Evolutionary conservation across 1,140 invertebrate genomes (phyloP), one percentile per base, ranked within the genome.

Genomic region (Asbolus verrucosus): DNA sequence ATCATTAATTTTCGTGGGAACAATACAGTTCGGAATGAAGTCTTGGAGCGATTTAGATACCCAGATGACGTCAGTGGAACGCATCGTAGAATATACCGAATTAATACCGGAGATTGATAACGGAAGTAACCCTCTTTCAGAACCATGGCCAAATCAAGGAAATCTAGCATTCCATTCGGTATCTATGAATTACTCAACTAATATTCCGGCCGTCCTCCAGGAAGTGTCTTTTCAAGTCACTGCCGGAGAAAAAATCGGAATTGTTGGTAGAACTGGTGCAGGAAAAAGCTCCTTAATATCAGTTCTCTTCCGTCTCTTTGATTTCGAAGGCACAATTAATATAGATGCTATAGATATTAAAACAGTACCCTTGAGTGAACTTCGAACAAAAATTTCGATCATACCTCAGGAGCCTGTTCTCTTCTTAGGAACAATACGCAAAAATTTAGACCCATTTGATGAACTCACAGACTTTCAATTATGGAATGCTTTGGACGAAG

Each of bases 21-120:
- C 91, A 86, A 90, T 93, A 79, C 91, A 93, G 81, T 93, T 91
- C 90, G 90, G 89, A 21, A 90, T 93, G 81, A 81, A 92, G 31
- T 91, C 93, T 79, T 90, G 88, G 68, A 90, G 91, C 0, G 92
- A 93, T 77, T 81, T 93, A 9, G 92, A 93, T 81, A 93, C 91
- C 78, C 86, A 87, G 68, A 92, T 93, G 91, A 92, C 90, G 21
- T 88, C 89, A n/a, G 91, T 92, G 9, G 91, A 92, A 80, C 85
- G 91, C 14, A 87, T 92, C 30, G 76, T 91, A 39, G 91, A 92
- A 76, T 93, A 92, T 75, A 87, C 87, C 2, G 81, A 86, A 43
- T 82, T 92, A 27, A 84, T 87, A 67, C 92, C 94, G 80, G 93
- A 94, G 80, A 71, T 89, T 90, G 18, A 85, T 85, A 19, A 79